These are phyloP conservation scores for Bombus picipes DNA, from an alignment of 1,140 invertebrate genomes.

Conservation along the genomic window DNA sequence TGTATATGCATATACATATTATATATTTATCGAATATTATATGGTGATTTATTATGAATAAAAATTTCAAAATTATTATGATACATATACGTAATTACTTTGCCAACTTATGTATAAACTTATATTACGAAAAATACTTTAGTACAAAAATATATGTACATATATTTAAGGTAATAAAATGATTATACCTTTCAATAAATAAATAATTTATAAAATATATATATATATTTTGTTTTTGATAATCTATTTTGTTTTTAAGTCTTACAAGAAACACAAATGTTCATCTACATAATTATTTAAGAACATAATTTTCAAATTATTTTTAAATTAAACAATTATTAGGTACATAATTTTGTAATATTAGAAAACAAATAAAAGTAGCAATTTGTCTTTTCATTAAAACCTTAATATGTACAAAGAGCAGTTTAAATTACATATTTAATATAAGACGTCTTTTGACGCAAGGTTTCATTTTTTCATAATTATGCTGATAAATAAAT, in stretches of 20 bases:
- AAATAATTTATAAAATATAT: neutral
- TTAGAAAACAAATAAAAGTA: neutral
- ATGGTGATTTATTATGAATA: too few relatives aligned
- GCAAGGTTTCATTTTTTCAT: neutral
- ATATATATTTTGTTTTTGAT: too few relatives aligned
- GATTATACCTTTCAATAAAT: neutral
- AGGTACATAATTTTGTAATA: neutral
- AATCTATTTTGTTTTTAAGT: neutral
- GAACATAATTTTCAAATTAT: neutral
- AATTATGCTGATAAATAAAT: slow-evolving; percentile 9
- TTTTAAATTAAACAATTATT: neutral
- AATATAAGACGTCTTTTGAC: neutral
- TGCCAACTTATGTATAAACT: neutral
- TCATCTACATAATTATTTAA: neutral
- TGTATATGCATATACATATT: too few relatives aligned
- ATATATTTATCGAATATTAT: neutral
- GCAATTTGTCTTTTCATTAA: neutral
- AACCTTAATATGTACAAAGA: slow-evolving; percentile 20
- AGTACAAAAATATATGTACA: neutral
- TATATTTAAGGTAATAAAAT: neutral
- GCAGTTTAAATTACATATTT: neutral
- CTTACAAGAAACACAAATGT: neutral
- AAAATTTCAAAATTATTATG: too few relatives aligned
- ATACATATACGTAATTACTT: neutral
- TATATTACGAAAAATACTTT: neutral